phyloP scores from a whole-genome alignment of 2,888 invertebrate species.

The Ennomos erosarius region DNA sequence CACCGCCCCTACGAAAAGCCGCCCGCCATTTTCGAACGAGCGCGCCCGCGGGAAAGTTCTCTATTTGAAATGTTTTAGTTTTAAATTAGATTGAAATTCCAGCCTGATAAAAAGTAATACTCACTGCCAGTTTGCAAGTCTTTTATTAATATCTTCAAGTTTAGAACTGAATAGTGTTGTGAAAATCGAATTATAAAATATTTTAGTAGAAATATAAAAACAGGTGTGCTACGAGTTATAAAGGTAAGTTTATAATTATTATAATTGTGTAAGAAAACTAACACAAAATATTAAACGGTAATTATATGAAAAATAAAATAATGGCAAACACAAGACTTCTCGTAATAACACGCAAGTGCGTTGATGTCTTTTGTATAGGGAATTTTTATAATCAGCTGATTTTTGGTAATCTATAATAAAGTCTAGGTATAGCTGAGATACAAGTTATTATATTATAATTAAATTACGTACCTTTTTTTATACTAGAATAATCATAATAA shows the following conservation, averaged over 20 bases:
- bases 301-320: no score
- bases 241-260: conserved; percentile 11
- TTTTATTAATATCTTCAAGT: conserved; percentile 4
- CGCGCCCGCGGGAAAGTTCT: conserved; percentile 69
- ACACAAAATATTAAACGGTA: no score
- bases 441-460: no score
- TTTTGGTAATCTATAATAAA: no score
- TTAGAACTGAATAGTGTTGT: conserved; percentile 22
- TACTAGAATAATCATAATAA: no score
- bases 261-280: no score
- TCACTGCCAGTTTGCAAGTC: not conserved
- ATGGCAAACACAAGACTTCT: no score
- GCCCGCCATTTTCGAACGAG: conserved; percentile 75
- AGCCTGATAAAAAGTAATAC: conserved; percentile 12
- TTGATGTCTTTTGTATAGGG: conserved; percentile 45
- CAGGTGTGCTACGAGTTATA: conserved; percentile 9
- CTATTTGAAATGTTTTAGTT: conserved; percentile 47
- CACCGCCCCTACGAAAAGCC: conserved; percentile 75
- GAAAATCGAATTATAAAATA: conserved; percentile 3
- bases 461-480: no score
- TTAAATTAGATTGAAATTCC: conserved; percentile 39
- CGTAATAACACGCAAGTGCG: conserved; percentile 20
- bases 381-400: not conserved
- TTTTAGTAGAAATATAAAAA: not conserved
- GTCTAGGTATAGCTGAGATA: no score